These are phyloP conservation scores for Ostrea edulis DNA, from an alignment of 1,140 invertebrate genomes.

Conservation along the genomic window DNA sequence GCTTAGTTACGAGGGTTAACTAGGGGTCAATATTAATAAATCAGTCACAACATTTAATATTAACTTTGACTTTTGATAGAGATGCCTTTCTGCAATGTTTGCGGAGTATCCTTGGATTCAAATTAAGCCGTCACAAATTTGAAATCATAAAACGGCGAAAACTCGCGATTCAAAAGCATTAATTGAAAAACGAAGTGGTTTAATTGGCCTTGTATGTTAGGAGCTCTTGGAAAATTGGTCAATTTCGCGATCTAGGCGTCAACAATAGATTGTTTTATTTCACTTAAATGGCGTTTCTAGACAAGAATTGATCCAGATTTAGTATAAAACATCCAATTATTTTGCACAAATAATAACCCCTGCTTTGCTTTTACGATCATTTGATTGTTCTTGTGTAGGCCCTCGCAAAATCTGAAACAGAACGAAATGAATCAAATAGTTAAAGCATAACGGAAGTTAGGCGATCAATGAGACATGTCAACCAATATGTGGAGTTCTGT, in stretches of 20 bases:
- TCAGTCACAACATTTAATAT: background rate
- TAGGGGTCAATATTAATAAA: background rate
- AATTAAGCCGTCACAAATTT: background rate
- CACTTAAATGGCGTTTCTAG: background rate
- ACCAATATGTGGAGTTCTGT: no score
- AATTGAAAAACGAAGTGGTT: background rate
- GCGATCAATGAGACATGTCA: no score
- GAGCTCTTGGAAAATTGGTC: conserved; percentile 34
- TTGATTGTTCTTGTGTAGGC: background rate
- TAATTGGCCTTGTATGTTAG: background rate
- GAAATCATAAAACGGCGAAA: background rate
- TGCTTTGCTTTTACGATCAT: conserved; percentile 3
- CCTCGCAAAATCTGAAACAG: background rate
- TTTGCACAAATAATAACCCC: conserved; percentile 12
- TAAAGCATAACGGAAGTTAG: background rate
- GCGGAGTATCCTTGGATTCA: background rate
- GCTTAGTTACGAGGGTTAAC: background rate
- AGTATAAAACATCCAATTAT: conserved; percentile 6
- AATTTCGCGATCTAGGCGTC: background rate
- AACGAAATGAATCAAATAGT: background rate
- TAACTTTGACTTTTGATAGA: background rate
- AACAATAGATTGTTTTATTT: conserved; percentile 4
- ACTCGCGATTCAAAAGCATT: background rate
- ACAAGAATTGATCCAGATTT: background rate
- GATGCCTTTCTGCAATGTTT: background rate